Percentiles rank a stretch among this genome's conserved stretches.
phyloP scores from a whole-genome alignment of 2,888 invertebrate species.

The Poecilobothrus nobilitatus region DNA sequence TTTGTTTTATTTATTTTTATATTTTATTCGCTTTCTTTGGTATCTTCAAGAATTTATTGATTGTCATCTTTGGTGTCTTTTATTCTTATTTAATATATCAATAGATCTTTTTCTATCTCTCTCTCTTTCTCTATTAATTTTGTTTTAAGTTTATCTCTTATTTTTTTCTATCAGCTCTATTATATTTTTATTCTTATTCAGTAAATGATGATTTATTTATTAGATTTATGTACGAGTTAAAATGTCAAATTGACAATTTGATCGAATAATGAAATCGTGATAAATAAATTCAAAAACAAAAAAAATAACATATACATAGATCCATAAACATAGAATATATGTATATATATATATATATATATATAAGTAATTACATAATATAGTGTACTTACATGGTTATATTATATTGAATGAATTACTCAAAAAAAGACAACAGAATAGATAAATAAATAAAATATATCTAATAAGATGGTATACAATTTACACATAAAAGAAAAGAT shows the following conservation, averaged over 20 bases:
- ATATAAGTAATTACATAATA: not conserved
- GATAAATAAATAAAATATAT: too few relatives aligned
- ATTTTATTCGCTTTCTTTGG: not conserved
- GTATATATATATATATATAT: not conserved
- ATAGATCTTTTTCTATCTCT: too few relatives aligned
- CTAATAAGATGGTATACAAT: too few relatives aligned
- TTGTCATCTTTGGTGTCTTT: not conserved
- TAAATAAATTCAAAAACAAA: not conserved
- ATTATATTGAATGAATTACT: too few relatives aligned
- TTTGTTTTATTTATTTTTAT: not conserved
- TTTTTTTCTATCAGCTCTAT: too few relatives aligned
- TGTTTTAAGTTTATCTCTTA: too few relatives aligned
- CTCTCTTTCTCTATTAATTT: too few relatives aligned
- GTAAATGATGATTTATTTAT: not conserved
- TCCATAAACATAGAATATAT: not conserved
- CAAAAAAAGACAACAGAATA: too few relatives aligned
- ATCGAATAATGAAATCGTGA: constrained; percentile 2
- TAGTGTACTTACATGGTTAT: too few relatives aligned
- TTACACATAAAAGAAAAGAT: too few relatives aligned
- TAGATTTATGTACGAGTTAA: not conserved
- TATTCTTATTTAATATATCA: too few relatives aligned
- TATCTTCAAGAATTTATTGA: not conserved
- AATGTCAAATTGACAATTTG: not conserved
- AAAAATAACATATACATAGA: not conserved
- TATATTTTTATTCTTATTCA: not conserved